Evolutionary conservation across 2,888 invertebrate species (phyloP).

Genomic region (Papilio demoleus): DNA sequence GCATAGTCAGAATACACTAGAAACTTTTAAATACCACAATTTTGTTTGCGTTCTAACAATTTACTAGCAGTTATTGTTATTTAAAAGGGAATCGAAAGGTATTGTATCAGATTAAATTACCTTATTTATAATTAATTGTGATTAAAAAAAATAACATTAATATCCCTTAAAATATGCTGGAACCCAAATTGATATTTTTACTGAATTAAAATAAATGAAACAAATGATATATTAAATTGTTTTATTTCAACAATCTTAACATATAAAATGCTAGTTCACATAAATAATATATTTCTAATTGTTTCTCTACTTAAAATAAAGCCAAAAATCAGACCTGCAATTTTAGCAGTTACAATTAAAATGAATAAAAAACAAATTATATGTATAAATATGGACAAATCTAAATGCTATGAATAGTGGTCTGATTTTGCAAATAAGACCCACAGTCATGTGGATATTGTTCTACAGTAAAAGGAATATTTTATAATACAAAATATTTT

Average conservation of each 20-base stretch:
- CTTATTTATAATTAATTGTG: too few species aligned
- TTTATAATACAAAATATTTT: too few species aligned
- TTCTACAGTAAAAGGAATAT: too few species aligned
- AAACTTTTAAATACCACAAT: neutral
- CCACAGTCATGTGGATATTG: too few species aligned
- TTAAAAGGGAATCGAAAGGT: too few species aligned
- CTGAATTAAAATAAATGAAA: conserved; percentile 23
- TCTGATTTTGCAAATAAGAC: neutral
- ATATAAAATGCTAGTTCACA: neutral
- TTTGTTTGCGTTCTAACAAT: too few species aligned
- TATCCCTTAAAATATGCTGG: too few species aligned
- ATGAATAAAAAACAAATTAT: neutral
- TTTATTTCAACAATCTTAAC: conserved; percentile 22
- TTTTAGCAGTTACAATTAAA: neutral
- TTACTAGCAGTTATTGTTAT: too few species aligned
- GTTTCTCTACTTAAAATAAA: conserved; percentile 26
- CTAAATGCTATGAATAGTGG: too few species aligned
- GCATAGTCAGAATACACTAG: neutral
- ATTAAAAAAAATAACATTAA: too few species aligned
- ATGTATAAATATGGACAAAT: neutral
- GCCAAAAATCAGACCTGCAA: conserved; percentile 33
- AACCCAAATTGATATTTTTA: conserved; percentile 19
- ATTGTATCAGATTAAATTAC: too few species aligned
- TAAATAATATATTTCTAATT: neutral
- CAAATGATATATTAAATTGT: conserved; percentile 5